Percentiles rank a stretch among this genome's conserved stretches.
These are phyloP conservation scores for Ornithorhynchus anatinus DNA, from an alignment of 2,113 vertebrate genomes.

Conservation along the genomic window DNA sequence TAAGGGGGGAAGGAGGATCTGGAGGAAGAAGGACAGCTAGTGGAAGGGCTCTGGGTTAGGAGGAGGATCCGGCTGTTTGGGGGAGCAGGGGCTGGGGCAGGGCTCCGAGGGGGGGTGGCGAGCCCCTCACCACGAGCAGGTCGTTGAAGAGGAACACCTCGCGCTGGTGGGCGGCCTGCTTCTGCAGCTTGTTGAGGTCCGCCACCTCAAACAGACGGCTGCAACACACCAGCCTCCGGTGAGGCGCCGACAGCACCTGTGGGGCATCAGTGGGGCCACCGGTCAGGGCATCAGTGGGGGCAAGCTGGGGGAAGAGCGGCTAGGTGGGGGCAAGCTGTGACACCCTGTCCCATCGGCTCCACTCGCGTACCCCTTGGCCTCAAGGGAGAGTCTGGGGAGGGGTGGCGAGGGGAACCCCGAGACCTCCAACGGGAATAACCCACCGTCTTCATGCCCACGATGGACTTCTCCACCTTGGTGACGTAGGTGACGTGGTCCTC, in stretches of 20 bases:
- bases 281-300: rapidly evolving
- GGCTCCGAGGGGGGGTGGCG: background rate
- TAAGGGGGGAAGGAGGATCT: background rate
- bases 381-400: background rate
- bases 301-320: background rate
- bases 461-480: constrained; percentile 98
- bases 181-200: constrained; percentile 94
- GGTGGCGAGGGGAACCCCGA: background rate
- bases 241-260: constrained; percentile 93
- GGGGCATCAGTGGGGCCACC: background rate
- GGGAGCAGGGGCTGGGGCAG: background rate
- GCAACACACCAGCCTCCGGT: constrained; percentile 96
- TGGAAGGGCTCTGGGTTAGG: background rate
- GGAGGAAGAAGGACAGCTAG: background rate
- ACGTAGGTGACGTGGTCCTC: constrained; percentile 98
- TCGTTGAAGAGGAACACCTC: constrained; percentile 99
- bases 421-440: constrained; percentile 50
- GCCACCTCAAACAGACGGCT: constrained; percentile 96
- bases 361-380: background rate
- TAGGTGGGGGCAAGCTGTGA: background rate
- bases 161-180: constrained; percentile 94
- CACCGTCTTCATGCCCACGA: constrained; percentile 97
- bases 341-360: background rate
- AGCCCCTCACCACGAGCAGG: constrained; percentile 87
- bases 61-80: background rate